These are phyloP conservation scores for Chrysodeixis includens DNA, from an alignment of 2,888 invertebrate species.

Conservation along the genomic window DNA sequence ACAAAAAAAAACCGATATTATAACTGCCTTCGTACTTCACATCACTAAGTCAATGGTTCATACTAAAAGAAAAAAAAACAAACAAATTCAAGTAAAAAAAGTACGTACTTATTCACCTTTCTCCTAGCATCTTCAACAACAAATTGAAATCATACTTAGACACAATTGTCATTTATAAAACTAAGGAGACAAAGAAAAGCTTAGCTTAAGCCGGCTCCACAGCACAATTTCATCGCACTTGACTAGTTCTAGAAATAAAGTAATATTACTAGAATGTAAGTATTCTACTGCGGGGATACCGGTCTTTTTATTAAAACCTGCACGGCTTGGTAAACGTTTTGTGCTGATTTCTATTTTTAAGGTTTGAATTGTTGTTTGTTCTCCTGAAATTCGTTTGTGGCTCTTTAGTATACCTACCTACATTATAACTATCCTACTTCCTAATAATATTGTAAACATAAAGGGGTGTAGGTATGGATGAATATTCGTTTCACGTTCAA, in stretches of 20 bases:
- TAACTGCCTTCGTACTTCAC: neutral
- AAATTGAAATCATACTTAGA: constrained; percentile 1
- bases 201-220: neutral
- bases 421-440: too few species aligned
- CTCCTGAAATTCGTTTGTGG: too few species aligned
- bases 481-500: too few species aligned
- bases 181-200: neutral
- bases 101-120: neutral
- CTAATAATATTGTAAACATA: too few species aligned
- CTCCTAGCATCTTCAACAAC: neutral
- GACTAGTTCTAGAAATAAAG: neutral
- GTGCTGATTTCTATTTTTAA: neutral
- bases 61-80: too few species aligned
- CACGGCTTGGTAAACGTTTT: neutral
- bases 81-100: too few species aligned
- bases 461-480: too few species aligned
- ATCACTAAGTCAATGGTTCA: neutral
- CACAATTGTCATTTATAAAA: constrained; percentile 1
- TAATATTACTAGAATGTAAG: neutral
- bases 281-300: neutral
- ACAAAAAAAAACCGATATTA: too few species aligned
- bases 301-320: neutral
- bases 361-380: neutral
- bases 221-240: constrained; percentile 4
- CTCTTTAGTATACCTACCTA: too few species aligned